These are phyloP conservation scores for Patella depressa DNA, from an alignment of 2,888 invertebrate genomes.

Conservation along the genomic window DNA sequence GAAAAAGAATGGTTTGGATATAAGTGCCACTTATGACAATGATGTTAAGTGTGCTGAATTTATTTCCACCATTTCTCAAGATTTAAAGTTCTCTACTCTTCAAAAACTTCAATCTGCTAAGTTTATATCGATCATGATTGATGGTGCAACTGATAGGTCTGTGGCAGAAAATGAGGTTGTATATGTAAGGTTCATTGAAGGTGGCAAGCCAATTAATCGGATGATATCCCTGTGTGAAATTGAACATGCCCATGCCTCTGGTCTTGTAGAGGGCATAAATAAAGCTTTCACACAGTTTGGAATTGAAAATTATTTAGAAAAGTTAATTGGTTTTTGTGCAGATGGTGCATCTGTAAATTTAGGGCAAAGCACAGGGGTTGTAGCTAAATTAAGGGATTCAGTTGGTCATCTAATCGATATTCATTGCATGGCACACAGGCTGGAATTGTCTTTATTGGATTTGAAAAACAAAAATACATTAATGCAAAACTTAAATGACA, in stretches of 20 bases:
- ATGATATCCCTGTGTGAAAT: background rate
- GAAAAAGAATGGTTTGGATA: background rate
- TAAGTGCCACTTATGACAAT: conserved; percentile 6
- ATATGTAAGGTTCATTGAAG: background rate
- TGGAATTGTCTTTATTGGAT: too few species aligned
- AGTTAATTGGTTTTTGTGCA: conserved; percentile 14
- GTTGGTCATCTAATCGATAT: background rate
- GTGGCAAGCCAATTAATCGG: background rate
- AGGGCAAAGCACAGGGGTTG: conserved; percentile 9
- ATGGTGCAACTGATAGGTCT: conserved; percentile 18
- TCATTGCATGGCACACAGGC: too few species aligned
- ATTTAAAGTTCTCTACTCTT: background rate
- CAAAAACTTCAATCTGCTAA: background rate
- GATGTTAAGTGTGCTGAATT: conserved; percentile 15
- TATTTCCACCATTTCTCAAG: background rate
- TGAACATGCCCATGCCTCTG: conserved; percentile 11
- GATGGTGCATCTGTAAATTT: conserved; percentile 16
- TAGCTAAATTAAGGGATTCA: background rate
- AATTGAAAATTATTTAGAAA: background rate
- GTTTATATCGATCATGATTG: background rate
- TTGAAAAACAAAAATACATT: too few species aligned
- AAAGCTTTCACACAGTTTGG: too few species aligned
- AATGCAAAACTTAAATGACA: background rate
- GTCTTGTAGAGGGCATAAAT: background rate
- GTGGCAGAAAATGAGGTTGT: conserved; percentile 16